These are phyloP conservation scores for Psilopogon haemacephalus DNA, from an alignment of 2,113 vertebrate species.

Conservation along the genomic window DNA sequence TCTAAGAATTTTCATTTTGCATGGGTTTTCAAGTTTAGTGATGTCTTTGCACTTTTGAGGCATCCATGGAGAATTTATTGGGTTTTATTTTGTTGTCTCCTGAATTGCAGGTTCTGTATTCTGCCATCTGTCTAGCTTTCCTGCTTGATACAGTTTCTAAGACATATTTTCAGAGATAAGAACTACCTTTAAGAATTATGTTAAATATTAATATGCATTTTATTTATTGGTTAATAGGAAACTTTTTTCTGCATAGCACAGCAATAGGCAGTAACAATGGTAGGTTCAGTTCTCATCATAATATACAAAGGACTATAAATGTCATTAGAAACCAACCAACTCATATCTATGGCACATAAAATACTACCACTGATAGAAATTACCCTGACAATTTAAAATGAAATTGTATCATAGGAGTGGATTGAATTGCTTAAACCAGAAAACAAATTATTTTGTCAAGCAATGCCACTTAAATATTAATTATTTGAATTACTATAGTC, in stretches of 20 bases:
- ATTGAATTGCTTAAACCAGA: neutral
- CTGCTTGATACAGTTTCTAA: neutral
- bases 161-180: neutral
- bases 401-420: neutral
- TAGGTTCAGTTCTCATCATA: neutral
- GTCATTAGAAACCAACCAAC: neutral
- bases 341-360: neutral
- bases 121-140: slow-evolving; percentile 3
- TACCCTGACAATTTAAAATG: neutral
- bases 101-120: slow-evolving; percentile 12
- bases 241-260: neutral
- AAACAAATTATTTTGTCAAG: neutral
- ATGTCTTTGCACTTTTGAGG: slow-evolving; percentile 4
- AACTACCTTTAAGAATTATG: neutral
- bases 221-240: neutral
- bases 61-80: neutral
- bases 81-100: neutral
- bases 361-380: neutral
- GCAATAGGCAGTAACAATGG: neutral
- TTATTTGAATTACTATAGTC: neutral
- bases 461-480: neutral
- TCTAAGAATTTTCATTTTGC: neutral
- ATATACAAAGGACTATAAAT: neutral
- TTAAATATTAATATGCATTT: neutral
- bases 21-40: slow-evolving; percentile 15